Percentiles rank a stretch among this genome's conserved stretches.
Evolutionary conservation across 1,140 invertebrate species (phyloP).

Genomic region (Idris sp.): DNA sequence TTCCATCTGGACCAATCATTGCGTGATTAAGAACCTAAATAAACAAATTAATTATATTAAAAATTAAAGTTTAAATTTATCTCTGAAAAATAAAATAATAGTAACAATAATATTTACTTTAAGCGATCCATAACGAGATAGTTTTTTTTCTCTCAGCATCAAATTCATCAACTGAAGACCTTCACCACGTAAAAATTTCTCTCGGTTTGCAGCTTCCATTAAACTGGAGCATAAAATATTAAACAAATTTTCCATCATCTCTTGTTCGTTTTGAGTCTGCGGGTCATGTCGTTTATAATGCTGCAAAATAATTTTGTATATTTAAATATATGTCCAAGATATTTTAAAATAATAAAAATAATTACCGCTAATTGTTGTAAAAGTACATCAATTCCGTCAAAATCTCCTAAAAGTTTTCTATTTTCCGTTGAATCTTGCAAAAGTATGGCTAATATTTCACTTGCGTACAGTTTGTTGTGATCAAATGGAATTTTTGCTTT

Average conservation of each 20-base stretch:
- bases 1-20: constrained; percentile 93
- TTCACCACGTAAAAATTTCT: constrained; percentile 95
- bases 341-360: no score
- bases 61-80: no score
- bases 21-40: constrained; percentile 94
- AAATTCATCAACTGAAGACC: constrained; percentile 97
- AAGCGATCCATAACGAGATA: constrained; percentile 96
- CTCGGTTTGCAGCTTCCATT: constrained; percentile 91
- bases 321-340: no score
- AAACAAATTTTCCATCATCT: constrained; percentile 99
- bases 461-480: constrained; percentile 96
- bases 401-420: constrained; percentile 89
- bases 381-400: constrained; percentile 97
- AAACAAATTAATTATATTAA: no score
- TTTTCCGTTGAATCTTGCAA: constrained; percentile 94
- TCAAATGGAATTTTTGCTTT: constrained; percentile 94
- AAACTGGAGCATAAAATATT: constrained; percentile 96
- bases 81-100: no score
- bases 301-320: constrained; percentile 80
- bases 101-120: no score
- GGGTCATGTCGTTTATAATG: constrained; percentile 98
- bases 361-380: constrained; percentile 95
- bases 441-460: constrained; percentile 97
- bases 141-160: constrained; percentile 98
- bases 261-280: constrained; percentile 92